Evolutionary conservation across 2,888 invertebrate genomes (phyloP), one percentile per base, ranked within the genome.

Genomic region (Cephus spinipes): DNA sequence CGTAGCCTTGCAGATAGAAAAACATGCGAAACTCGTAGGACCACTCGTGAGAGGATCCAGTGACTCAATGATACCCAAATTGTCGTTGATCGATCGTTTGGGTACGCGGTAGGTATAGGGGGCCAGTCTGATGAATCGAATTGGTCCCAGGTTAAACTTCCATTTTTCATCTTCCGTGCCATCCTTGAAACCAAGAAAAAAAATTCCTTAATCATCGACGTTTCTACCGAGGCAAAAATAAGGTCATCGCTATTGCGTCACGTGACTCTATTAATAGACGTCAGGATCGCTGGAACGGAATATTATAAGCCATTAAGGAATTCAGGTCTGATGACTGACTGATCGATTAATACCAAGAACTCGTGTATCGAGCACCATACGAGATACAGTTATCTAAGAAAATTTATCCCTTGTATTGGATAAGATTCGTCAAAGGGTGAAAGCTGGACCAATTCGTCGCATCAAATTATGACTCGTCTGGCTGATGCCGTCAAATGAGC

Each of bases 1-100:
- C 55, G 1, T 23, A 55, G 55, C 23, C 55, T 55, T 55, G 55
- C 23, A 23, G 55, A 55, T 55, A 55, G 55, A 55, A 55, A 55
- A 55, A 33, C 71, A 33, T 15, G 71, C 71, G 31, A 71, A 71
- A 71, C 71, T 12, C 31, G 71, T 9, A 32, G 31, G 32, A 71
- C 71, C 32, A 12, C 71, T 71, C 71, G 31, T 32, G 32, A 71
- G 32, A 71, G 71, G 71, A 12, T 31, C 71, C 71, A 12, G 30
- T 33, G 71, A 71, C 55, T 55, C 55, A 31, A 33, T 33, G 71
- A 71, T 33, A 71, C 31, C 71, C 71, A 71, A 71, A 71, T 71
- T 71, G 71, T 71, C 71, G 32, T 71, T 71, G 71, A 71, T 71
- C 71, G 71, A 71, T 71, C 23, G 55, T 55, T 55, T 2, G 55